Conservation (phyloP, 2,113 vertebrate genomes). For the Eretmochelys imbricata region DNA sequence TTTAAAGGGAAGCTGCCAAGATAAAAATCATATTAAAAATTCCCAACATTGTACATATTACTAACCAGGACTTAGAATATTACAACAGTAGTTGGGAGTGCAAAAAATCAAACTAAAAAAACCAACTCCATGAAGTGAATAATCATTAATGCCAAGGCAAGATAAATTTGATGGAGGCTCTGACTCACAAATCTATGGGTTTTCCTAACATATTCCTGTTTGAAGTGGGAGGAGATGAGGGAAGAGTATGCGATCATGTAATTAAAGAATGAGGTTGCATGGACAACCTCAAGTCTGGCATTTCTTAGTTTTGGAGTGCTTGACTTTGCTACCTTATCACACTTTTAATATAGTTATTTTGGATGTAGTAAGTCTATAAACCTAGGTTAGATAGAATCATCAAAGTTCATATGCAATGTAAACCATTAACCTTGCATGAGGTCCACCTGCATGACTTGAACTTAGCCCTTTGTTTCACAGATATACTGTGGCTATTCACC, state of each 20-base stretch:
- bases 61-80: neutral
- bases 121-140: too few species aligned
- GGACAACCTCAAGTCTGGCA: neutral
- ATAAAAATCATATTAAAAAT: constrained; percentile 31
- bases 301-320: neutral
- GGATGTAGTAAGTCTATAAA: neutral
- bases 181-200: neutral
- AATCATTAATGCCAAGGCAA: neutral
- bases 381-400: neutral
- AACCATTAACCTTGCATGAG: neutral
- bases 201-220: neutral
- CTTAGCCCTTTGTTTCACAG: neutral
- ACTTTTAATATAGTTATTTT: neutral
- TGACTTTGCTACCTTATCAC: neutral
- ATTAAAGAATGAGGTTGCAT: neutral
- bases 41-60: neutral
- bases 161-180: neutral
- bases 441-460: neutral
- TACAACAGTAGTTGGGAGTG: accelerated
- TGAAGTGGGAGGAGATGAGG: accelerated
- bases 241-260: neutral
- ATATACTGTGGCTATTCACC: neutral
- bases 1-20: neutral
- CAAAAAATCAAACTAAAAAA: neutral
- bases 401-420: neutral